Evolutionary conservation across 2,888 invertebrate genomes (phyloP).

Genomic region (Phrixothrix hirtus): DNA sequence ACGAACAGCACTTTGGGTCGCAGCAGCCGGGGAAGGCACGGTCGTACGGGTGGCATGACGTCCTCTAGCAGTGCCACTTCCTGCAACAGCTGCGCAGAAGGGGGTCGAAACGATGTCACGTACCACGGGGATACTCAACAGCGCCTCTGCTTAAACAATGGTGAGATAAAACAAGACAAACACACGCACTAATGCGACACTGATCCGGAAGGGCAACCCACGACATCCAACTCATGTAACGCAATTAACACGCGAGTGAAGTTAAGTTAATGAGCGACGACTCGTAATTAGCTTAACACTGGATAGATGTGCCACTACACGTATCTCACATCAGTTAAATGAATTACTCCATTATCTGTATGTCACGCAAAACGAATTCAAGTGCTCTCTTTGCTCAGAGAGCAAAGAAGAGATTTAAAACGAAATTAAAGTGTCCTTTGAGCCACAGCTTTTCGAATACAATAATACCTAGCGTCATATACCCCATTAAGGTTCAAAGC

Average conservation of each 20-base stretch:
- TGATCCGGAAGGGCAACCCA: constrained; percentile 21
- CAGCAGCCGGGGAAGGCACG: constrained; percentile 53
- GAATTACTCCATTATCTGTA: constrained; percentile 41
- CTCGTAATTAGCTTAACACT: constrained; percentile 54
- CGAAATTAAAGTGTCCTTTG: constrained; percentile 19
- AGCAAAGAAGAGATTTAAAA: constrained; percentile 25
- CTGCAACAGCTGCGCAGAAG: constrained; percentile 54
- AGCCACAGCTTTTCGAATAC: constrained; percentile 18
- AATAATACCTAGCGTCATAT: constrained; percentile 27
- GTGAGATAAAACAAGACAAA: constrained; percentile 41
- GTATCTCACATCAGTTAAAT: constrained; percentile 44
- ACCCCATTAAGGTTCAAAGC: constrained; percentile 29
- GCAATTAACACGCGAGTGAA: constrained; percentile 43
- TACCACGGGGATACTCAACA: constrained; percentile 51
- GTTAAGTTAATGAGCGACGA: constrained; percentile 56
- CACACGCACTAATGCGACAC: constrained; percentile 25
- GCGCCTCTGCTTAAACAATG: constrained; percentile 51
- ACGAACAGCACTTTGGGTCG: constrained; percentile 53
- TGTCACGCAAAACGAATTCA: constrained; percentile 28
- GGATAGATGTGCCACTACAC: constrained; percentile 51
- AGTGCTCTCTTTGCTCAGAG: constrained; percentile 17
- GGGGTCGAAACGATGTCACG: constrained; percentile 45
- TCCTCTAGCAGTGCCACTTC: constrained; percentile 62
- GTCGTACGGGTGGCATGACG: constrained; percentile 60
- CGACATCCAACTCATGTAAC: constrained; percentile 37